Percentiles rank a stretch among this genome's conserved stretches.
Conservation (phyloP, 2,888 invertebrate genomes). For the Cyclophora albipunctata region DNA sequence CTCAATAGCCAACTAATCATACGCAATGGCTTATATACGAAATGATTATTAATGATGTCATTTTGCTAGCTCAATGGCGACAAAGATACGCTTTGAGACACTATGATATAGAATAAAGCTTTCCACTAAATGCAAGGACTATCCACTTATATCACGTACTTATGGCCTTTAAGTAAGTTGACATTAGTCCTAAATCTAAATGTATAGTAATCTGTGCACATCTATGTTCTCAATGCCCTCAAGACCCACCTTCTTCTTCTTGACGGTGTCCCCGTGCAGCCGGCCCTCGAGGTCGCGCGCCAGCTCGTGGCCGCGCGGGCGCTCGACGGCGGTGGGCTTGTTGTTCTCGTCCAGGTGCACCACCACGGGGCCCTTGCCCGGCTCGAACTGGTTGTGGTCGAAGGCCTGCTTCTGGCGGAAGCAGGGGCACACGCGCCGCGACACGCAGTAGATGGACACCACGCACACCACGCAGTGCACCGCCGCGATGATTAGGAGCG, state of each 20-base stretch:
- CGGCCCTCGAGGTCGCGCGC: slow-evolving; percentile 58
- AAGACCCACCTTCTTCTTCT: slow-evolving; percentile 47
- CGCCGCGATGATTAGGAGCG: slow-evolving; percentile 74
- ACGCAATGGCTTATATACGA: no score
- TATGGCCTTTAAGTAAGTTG: no score
- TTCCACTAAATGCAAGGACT: no score
- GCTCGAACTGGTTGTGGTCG: slow-evolving; percentile 72
- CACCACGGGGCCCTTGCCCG: slow-evolving; percentile 47
- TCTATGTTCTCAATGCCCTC: no score
- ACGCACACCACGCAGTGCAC: slow-evolving; percentile 75
- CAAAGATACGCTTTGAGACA: background rate
- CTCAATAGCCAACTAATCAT: no score
- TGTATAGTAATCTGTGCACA: no score
- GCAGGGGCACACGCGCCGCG: slow-evolving; percentile 74
- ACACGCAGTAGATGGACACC: slow-evolving; percentile 69
- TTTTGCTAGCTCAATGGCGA: no score
- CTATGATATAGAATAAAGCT: background rate
- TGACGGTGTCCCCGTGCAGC: slow-evolving; percentile 46
- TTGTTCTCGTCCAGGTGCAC: slow-evolving; percentile 57
- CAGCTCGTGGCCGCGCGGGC: slow-evolving; percentile 45
- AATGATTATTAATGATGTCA: no score
- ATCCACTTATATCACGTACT: no score
- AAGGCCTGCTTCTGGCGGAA: slow-evolving; percentile 64
- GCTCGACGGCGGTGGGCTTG: slow-evolving; percentile 37
- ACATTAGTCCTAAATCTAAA: no score